These are phyloP conservation scores for Cotesia typhae DNA, from an alignment of 1,140 invertebrate species.

Conservation along the genomic window DNA sequence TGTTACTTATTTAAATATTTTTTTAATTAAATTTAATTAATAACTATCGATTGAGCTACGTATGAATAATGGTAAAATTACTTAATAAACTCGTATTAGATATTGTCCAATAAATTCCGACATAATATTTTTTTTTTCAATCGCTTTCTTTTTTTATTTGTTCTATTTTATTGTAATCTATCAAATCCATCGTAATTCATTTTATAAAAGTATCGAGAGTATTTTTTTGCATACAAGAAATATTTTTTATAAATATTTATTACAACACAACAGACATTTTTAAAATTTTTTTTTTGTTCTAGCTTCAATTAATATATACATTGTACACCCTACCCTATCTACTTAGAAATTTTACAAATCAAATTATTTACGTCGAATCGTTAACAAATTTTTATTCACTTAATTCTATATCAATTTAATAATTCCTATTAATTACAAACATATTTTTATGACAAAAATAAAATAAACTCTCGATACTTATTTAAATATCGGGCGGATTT, in stretches of 20 bases:
- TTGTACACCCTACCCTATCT: too few species aligned
- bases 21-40: slow-evolving; percentile 30
- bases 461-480: slow-evolving; percentile 8
- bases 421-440: too few species aligned
- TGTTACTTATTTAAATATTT: slow-evolving; percentile 19
- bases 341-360: too few species aligned
- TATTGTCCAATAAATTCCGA: slow-evolving; percentile 51
- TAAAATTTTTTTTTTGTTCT: too few species aligned
- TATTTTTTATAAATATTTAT: background rate
- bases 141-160: background rate
- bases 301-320: too few species aligned
- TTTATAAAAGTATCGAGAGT: slow-evolving; percentile 9
- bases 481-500: background rate
- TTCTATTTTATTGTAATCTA: slow-evolving; percentile 23
- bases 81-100: slow-evolving; percentile 42
- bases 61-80: slow-evolving; percentile 43
- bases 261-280: background rate
- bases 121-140: slow-evolving; percentile 21
- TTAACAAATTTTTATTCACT: too few species aligned
- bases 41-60: slow-evolving; percentile 45
- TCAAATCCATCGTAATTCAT: slow-evolving; percentile 13
- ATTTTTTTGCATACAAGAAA: background rate
- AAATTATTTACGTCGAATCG: too few species aligned
- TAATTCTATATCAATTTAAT: too few species aligned
- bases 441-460: background rate